Base-by-base conservation (phyloP, 2,888 invertebrate genomes). In the Drosophila pseudotalamancana region DNA sequence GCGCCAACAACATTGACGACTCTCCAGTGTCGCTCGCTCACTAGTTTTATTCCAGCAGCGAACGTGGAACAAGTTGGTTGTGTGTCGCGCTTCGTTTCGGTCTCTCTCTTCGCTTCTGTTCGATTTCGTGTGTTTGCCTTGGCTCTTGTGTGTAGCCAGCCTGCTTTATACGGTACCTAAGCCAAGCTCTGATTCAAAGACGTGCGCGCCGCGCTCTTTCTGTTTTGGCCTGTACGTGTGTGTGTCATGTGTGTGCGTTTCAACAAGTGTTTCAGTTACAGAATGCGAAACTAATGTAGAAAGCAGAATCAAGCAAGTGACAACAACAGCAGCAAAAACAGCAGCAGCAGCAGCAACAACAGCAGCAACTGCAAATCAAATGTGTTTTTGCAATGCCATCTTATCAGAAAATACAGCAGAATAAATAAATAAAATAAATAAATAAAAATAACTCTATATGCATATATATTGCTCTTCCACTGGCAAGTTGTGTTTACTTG, bases 251-350 rank as follows among this genome's bases (percentile, higher is more conserved):
- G 51, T 56, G 42, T 34, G 42, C 32, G 45, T 61, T 68, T 63
- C 48, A 74, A 77, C 67, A 77, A 80, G 78, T 80, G 78, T 64
- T 69, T 76, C 25, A 50, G 43, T 50, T 45, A 43, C 23, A 45
- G 60, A 66, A 65, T 74, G 74, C 67, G 60, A 71, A 72, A 40
- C 40, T 61, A 72, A 57, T 40, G 49, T 72, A 59, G 49, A 45
- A 37, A 40, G 49, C 59, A 45, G 21, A 31, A 34, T 35, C 55
- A 70, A 62, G 32, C 48, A 57, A 57, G 63, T 37, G 31, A 46
- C 42, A 65, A 37, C 53, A 55, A 40, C 29, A 42, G 9, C 11
- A 37, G 40, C 25, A 51, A 12, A 12, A n/a, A 48, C 55, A 39
- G 32, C 18, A 39, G 40, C 34, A 9, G 19, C 49, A 49, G 19